Evolutionary conservation across 2,888 invertebrate species (phyloP).

Genomic region (Onthophagus sagittarius): DNA sequence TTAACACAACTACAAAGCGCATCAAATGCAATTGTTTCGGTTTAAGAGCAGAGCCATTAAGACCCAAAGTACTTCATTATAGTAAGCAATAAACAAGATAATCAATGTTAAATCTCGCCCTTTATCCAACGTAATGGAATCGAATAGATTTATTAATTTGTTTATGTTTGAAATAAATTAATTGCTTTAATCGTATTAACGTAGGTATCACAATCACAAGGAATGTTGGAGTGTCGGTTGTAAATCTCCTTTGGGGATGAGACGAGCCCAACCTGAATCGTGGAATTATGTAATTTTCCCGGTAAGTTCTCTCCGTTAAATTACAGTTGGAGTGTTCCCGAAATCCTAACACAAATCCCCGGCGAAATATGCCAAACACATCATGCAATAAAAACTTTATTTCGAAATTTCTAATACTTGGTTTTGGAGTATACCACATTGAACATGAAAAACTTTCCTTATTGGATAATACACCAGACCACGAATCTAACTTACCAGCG

Average conservation of each 20-base stretch:
- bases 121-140: too few species aligned
- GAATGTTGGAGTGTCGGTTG: neutral
- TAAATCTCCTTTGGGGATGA: neutral
- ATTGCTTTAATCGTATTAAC: too few species aligned
- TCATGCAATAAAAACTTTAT: neutral
- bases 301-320: neutral
- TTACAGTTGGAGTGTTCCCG: neutral
- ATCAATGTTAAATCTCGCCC: neutral
- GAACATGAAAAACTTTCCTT: too few species aligned
- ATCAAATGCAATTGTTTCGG: neutral
- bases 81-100: neutral
- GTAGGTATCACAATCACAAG: too few species aligned
- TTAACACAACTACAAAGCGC: neutral
- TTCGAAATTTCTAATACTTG: too few species aligned
- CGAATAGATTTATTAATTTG: too few species aligned
- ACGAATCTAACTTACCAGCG: neutral
- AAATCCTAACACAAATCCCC: neutral
- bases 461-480: neutral
- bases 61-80: neutral
- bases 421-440: too few species aligned
- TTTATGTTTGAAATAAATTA: too few species aligned
- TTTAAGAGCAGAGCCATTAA: neutral
- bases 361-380: neutral
- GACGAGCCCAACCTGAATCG: neutral
- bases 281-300: neutral